Conservation (phyloP, 2,888 invertebrate species). For the Heliconius ethilla region DNA sequence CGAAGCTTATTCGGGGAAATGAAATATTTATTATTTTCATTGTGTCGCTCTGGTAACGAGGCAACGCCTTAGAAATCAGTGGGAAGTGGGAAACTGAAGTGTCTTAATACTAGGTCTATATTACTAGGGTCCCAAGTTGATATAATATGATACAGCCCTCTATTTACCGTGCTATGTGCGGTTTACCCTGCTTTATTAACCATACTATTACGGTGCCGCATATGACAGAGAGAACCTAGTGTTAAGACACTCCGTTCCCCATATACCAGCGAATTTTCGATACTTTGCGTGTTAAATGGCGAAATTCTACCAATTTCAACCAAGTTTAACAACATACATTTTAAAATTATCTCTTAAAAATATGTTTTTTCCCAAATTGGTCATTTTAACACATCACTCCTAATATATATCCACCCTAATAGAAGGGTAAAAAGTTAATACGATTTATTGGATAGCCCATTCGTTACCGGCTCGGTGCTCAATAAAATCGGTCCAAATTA, state of each 20-base stretch:
- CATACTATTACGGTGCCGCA: too few relatives aligned
- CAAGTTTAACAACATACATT: not conserved
- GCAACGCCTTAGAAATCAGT: too few relatives aligned
- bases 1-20: too few relatives aligned
- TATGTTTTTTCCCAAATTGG: not conserved
- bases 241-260: not conserved
- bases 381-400: not conserved
- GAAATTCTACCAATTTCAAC: too few relatives aligned
- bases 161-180: too few relatives aligned
- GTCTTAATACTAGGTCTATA: too few relatives aligned
- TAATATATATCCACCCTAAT: constrained; percentile 19
- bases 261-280: not conserved
- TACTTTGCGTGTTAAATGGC: not conserved
- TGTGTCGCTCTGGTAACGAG: too few relatives aligned
- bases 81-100: too few relatives aligned
- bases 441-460: constrained; percentile 36
- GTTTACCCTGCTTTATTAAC: too few relatives aligned
- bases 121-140: too few relatives aligned
- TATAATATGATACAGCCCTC: too few relatives aligned
- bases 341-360: not conserved
- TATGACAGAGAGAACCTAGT: not conserved
- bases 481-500: constrained; percentile 35
- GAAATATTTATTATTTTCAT: too few relatives aligned
- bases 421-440: constrained; percentile 34
- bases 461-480: constrained; percentile 30